Evolutionary conservation across 1,140 invertebrate genomes (phyloP).

Genomic region (Polypedilum vanderplanki): DNA sequence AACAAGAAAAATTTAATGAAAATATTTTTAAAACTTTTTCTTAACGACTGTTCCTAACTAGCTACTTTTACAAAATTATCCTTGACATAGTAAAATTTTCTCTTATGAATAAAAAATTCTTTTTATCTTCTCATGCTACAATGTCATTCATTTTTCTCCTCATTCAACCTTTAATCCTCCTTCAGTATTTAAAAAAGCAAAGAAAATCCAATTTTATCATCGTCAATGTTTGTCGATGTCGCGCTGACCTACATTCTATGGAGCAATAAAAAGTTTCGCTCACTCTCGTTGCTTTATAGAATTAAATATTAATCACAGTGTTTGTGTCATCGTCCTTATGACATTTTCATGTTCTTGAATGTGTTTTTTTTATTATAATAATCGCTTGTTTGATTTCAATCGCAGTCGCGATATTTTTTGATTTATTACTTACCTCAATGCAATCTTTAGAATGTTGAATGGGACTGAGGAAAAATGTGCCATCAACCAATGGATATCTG

Average conservation of each 20-base stretch:
- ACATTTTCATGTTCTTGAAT: conserved; percentile 25
- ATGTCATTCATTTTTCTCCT: neutral
- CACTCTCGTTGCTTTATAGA: neutral
- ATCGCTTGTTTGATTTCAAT: conserved; percentile 25
- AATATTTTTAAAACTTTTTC: too few species aligned
- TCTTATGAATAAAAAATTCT: neutral
- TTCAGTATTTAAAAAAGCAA: conserved; percentile 11
- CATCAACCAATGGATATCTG: conserved; percentile 92
- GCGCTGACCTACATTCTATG: neutral
- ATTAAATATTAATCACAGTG: conserved; percentile 27
- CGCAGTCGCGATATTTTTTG: neutral
- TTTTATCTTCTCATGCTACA: neutral
- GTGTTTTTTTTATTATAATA: neutral
- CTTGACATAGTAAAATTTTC: too few species aligned
- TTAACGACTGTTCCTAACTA: too few species aligned
- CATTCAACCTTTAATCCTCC: too few species aligned
- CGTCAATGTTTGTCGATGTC: conserved; percentile 10
- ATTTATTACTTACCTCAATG: conserved; percentile 61
- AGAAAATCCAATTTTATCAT: neutral
- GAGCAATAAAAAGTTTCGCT: neutral
- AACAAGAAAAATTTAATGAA: too few species aligned
- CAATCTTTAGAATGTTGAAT: conserved; percentile 76
- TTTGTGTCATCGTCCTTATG: conserved; percentile 23
- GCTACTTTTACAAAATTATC: too few species aligned
- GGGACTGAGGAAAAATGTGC: conserved; percentile 94